phyloP scores from a whole-genome alignment of 2,888 invertebrate species.

The Aquatica leii region DNA sequence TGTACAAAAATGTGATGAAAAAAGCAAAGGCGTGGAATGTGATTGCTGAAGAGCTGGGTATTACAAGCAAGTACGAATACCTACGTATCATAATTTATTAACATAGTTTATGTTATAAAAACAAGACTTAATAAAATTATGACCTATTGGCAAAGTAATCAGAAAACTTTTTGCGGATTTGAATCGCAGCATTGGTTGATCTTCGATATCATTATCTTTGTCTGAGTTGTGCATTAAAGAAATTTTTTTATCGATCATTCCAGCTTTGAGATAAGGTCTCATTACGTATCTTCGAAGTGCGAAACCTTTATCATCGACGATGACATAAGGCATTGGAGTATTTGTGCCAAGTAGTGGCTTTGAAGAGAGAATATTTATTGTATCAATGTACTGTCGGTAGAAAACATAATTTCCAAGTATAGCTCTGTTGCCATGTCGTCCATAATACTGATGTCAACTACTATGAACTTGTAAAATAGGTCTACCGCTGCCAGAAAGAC shows the following conservation, averaged over 20 bases:
- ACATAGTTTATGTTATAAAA: no score
- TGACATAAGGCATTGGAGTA: background rate
- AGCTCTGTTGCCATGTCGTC: background rate
- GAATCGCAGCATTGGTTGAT: no score
- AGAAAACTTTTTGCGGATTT: no score
- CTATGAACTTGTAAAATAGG: background rate
- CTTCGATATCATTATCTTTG: background rate
- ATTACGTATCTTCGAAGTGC: background rate
- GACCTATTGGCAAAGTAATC: no score
- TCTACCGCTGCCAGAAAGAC: no score
- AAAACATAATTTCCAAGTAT: background rate
- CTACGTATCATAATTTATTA: no score
- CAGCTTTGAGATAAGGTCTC: background rate
- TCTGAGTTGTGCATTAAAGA: background rate
- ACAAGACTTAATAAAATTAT: no score
- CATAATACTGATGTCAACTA: background rate
- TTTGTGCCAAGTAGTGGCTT: background rate
- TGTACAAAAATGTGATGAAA: no score
- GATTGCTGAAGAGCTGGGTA: no score
- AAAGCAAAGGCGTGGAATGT: no score
- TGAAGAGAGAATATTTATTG: background rate
- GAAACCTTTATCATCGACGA: background rate
- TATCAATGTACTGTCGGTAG: background rate
- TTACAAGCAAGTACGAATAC: no score
- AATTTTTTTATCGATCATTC: background rate